A percentile compares a stretch with the other conserved stretches of the same genome.
These are phyloP conservation scores for Stenurella melanura DNA, from an alignment of 2,888 invertebrate genomes.

Conservation along the genomic window DNA sequence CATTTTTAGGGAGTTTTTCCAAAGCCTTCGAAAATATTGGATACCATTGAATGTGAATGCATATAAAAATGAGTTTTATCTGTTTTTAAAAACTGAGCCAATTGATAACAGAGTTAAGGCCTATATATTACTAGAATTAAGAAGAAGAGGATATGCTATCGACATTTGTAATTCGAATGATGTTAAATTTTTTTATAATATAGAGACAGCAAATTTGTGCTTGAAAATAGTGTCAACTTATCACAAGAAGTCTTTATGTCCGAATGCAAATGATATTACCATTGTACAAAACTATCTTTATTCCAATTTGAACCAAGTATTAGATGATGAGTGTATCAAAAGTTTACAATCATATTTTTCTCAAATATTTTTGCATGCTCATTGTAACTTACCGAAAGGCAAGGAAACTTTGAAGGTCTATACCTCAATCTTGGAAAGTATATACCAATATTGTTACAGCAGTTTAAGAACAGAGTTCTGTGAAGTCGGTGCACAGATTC, in stretches of 20 bases:
- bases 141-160: conserved; percentile 50
- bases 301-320: conserved; percentile 40
- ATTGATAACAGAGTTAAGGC: conserved; percentile 55
- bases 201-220: conserved; percentile 49
- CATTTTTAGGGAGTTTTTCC: conserved; percentile 62
- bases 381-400: conserved; percentile 46
- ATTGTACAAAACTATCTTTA: conserved; percentile 52
- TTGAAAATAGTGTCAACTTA: conserved; percentile 58
- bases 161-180: conserved; percentile 37
- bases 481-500: conserved; percentile 58
- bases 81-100: conserved; percentile 49
- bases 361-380: conserved; percentile 53
- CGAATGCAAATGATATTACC: conserved; percentile 48
- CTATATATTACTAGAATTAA: conserved; percentile 55
- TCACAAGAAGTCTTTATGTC: conserved; percentile 53
- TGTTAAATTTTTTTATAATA: conserved; percentile 45
- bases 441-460: conserved; percentile 51
- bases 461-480: conserved; percentile 50
- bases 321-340: conserved; percentile 51
- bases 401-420: conserved; percentile 47
- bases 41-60: conserved; percentile 56
- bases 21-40: conserved; percentile 64
- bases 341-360: conserved; percentile 52
- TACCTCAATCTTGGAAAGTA: conserved; percentile 47
- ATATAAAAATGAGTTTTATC: conserved; percentile 58